phyloP scores from a whole-genome alignment of 2,113 vertebrate species.

The Megaceryle maxima region DNA sequence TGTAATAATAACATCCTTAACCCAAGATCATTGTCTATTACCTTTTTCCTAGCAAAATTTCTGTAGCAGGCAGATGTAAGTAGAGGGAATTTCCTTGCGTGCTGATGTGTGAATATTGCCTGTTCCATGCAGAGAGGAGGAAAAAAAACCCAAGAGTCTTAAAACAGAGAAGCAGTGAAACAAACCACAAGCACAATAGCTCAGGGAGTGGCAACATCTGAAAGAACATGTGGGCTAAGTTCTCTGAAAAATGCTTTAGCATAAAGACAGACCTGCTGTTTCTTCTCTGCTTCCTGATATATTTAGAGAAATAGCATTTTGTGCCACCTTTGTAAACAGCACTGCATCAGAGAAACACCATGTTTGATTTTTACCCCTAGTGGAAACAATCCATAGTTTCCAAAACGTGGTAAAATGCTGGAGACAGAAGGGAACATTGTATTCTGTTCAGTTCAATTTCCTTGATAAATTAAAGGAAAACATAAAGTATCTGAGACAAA shows the following conservation, averaged over 20 bases:
- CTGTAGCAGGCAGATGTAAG: not conserved
- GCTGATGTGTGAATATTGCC: not conserved
- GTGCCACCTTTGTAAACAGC: not conserved
- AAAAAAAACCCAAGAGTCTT: fast-evolving
- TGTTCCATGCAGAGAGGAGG: not conserved
- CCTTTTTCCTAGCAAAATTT: not conserved
- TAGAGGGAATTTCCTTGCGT: not conserved
- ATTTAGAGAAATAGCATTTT: not conserved
- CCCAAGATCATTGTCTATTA: not conserved
- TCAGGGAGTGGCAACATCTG: not conserved
- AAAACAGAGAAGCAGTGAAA: not conserved
- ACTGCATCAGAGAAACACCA: not conserved
- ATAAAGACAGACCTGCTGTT: not conserved
- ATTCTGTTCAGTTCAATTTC: not conserved
- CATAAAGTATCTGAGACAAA: not conserved
- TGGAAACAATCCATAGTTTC: not conserved
- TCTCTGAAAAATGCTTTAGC: not conserved
- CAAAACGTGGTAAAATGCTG: not conserved
- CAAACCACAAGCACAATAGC: not conserved
- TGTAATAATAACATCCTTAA: not conserved
- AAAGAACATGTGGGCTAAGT: not conserved
- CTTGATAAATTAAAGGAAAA: not conserved
- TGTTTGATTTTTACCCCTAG: not conserved
- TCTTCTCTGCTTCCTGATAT: not conserved
- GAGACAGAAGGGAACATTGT: not conserved